A percentile compares a stretch with the other conserved stretches of the same genome.
These are phyloP conservation scores for Cosmia trapezina DNA, from an alignment of 2,888 invertebrate species.

Conservation along the genomic window DNA sequence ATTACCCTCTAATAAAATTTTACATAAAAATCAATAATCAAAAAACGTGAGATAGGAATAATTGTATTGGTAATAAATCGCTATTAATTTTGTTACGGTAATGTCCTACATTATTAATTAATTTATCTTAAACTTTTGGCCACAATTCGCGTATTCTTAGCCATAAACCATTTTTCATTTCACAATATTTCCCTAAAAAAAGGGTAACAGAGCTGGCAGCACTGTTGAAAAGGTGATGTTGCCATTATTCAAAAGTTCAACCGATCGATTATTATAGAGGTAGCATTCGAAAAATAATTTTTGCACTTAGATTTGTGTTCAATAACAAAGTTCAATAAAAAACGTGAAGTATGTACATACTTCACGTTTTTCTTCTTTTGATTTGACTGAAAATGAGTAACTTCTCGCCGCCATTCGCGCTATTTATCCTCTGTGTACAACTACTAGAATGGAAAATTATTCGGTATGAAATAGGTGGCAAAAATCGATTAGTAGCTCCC, in stretches of 20 bases:
- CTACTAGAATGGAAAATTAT: too few species aligned
- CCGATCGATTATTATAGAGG: constrained; percentile 18
- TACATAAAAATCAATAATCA: constrained; percentile 18
- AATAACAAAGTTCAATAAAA: too few species aligned
- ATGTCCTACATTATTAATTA: not conserved
- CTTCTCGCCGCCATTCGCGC: too few species aligned
- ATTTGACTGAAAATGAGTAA: too few species aligned
- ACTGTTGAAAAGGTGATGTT: constrained; percentile 24
- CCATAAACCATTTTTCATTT: not conserved
- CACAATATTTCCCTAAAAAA: constrained; percentile 31
- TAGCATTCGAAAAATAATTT: constrained; percentile 19
- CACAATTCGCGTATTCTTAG: not conserved
- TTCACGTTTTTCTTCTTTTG: not conserved
- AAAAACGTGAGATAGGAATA: not conserved
- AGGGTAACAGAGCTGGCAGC: constrained; percentile 46
- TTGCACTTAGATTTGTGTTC: constrained; percentile 1
- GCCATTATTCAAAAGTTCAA: constrained; percentile 18
- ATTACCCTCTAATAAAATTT: constrained; percentile 44
- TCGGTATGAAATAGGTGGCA: too few species aligned
- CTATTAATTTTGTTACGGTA: not conserved
- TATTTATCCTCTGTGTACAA: too few species aligned
- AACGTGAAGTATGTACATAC: too few species aligned
- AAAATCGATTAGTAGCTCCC: too few species aligned
- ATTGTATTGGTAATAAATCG: not conserved
- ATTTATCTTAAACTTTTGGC: not conserved